Percentiles rank a stretch among this genome's conserved stretches.
phyloP scores from a whole-genome alignment of 2,797 vertebrate genomes.

The Gastrophryne carolinensis region DNA sequence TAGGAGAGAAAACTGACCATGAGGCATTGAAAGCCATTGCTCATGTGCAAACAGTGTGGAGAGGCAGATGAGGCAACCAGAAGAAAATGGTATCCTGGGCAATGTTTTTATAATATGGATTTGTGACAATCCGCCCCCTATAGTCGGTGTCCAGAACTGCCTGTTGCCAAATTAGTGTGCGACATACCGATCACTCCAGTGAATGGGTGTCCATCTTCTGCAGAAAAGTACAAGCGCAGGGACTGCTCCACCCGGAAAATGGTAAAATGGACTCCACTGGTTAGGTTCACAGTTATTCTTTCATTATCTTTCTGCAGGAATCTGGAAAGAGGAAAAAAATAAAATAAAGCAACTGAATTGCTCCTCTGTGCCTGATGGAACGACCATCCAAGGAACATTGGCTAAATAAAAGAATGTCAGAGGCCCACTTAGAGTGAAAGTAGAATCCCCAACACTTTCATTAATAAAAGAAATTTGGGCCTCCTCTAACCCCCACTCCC shows the following conservation, averaged over 20 bases:
- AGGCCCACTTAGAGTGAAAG: neutral
- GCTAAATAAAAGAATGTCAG: neutral
- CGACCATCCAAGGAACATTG: no score
- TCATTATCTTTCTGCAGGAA: constrained; percentile 4
- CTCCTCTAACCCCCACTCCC: no score
- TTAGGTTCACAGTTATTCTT: neutral
- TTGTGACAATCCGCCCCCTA: neutral
- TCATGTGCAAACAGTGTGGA: neutral
- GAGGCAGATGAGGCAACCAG: neutral
- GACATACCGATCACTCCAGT: neutral
- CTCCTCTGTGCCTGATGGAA: neutral
- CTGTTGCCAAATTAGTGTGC: neutral
- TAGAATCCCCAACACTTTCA: neutral
- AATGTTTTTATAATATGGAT: no score
- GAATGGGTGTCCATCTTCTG: neutral
- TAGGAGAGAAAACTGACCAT: no score
- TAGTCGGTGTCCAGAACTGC: neutral
- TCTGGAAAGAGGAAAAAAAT: neutral
- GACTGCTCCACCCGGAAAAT: neutral
- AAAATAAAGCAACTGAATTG: neutral
- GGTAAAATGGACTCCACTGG: neutral
- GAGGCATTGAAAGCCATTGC: neutral
- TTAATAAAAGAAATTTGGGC: no score
- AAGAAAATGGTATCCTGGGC: no score
- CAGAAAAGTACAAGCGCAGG: neutral